Conservation (phyloP, 1,140 invertebrate genomes). For the Pinna nobilis region DNA sequence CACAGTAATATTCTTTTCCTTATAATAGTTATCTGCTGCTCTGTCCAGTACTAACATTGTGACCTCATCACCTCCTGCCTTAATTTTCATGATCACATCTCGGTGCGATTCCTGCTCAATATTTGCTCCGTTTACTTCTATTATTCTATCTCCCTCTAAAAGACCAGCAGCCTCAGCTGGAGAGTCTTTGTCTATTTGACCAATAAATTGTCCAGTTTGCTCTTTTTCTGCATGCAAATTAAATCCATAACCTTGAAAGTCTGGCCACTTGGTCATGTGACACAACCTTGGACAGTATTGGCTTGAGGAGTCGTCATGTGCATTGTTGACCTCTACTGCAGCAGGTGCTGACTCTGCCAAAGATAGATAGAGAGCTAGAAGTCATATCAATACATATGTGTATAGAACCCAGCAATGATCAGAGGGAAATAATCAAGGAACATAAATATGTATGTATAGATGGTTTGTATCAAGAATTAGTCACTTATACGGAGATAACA, state of each 20-base stretch:
- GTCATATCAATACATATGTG: no score
- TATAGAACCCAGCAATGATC: no score
- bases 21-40: conserved; percentile 85
- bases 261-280: conserved; percentile 83
- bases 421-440: no score
- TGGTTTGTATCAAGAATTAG: no score
- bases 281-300: conserved; percentile 68
- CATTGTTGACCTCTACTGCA: no score
- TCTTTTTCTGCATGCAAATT: conserved; percentile 97
- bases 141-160: conserved; percentile 92
- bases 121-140: conserved; percentile 80
- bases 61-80: conserved; percentile 89
- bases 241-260: conserved; percentile 98
- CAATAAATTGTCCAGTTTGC: conserved; percentile 96
- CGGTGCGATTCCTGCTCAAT: conserved; percentile 95
- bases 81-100: conserved; percentile 80
- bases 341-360: no score
- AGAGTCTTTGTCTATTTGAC: conserved; percentile 94
- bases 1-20: conserved; percentile 80
- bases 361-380: no score
- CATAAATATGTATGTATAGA: no score
- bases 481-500: no score
- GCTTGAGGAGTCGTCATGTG: no score
- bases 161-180: conserved; percentile 93
- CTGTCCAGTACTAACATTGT: conserved; percentile 92